These are phyloP conservation scores for Peromyscus polionotus DNA, from an alignment of 2,113 vertebrate species.

Conservation along the genomic window DNA sequence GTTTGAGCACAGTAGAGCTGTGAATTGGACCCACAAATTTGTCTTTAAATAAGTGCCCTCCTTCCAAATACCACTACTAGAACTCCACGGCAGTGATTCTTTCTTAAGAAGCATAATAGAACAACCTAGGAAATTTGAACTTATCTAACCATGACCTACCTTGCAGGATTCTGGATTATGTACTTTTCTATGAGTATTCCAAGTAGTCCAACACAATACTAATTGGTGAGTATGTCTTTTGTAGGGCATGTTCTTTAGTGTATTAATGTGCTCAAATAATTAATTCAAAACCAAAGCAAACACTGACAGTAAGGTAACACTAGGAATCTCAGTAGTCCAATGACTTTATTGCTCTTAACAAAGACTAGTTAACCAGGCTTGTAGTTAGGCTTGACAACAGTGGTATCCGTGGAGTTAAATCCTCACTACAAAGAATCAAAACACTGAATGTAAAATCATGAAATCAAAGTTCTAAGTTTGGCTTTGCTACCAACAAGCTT, in stretches of 20 bases:
- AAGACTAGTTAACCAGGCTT: slow-evolving; percentile 39
- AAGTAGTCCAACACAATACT: slow-evolving; percentile 17
- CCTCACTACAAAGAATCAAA: slow-evolving; percentile 3
- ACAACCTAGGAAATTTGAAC: slow-evolving; percentile 42
- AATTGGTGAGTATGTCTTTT: slow-evolving; percentile 19
- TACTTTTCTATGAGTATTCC: slow-evolving; percentile 20
- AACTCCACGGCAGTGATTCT: neutral
- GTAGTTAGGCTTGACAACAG: neutral
- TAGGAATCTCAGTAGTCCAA: neutral
- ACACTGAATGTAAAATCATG: slow-evolving; percentile 23
- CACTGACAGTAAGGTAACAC: neutral
- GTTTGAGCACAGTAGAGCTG: neutral
- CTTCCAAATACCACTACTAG: slow-evolving; percentile 45
- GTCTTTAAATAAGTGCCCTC: neutral
- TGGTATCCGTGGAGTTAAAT: slow-evolving; percentile 7
- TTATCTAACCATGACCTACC: neutral
- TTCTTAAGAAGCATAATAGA: slow-evolving; percentile 36
- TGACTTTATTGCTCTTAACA: neutral
- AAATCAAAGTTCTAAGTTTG: slow-evolving; percentile 46
- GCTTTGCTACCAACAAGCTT: slow-evolving; percentile 29
- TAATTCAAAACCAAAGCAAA: slow-evolving; percentile 36
- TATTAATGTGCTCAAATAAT: neutral
- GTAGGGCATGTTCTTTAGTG: slow-evolving; percentile 24
- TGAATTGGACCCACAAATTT: neutral
- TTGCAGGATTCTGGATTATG: neutral